phyloP scores from a whole-genome alignment of 2,888 invertebrate genomes.

The Uloborus plumipes region DNA sequence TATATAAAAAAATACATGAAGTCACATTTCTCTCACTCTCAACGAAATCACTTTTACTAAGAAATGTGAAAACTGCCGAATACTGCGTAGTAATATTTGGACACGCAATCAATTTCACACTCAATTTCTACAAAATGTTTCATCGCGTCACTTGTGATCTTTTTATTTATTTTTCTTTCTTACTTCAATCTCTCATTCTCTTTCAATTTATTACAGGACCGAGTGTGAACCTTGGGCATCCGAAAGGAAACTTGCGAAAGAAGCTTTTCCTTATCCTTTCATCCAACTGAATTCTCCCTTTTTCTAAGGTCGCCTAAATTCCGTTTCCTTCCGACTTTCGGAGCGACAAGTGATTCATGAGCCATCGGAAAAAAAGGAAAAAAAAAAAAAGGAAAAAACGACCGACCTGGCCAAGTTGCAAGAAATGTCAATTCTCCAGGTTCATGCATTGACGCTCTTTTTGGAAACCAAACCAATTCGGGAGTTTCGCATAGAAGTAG shows the following conservation, averaged over 20 bases:
- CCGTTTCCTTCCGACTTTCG: constrained; percentile 10
- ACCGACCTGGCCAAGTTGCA: constrained; percentile 27
- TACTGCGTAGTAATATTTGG: background rate
- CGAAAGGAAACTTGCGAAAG: constrained; percentile 13
- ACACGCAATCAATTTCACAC: background rate
- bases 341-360: constrained; percentile 53
- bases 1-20: no score
- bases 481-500: constrained; percentile 19
- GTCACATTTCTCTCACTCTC: no score
- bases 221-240: constrained; percentile 4
- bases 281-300: constrained; percentile 28
- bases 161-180: no score
- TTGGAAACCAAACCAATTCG: constrained; percentile 48
- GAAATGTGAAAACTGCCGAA: no score
- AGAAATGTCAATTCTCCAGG: constrained; percentile 44
- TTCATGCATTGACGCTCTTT: constrained; percentile 52
- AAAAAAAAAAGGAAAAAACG: constrained; percentile 9
- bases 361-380: background rate
- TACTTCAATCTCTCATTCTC: background rate
- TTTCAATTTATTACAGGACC: constrained; percentile 33
- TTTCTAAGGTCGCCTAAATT: constrained; percentile 32
- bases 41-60: no score
- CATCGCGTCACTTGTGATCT: background rate
- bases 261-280: constrained; percentile 33
- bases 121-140: constrained; percentile 3